Base-by-base conservation (phyloP, 2,113 vertebrate genomes). In the Emydocephalus ijimae region DNA sequence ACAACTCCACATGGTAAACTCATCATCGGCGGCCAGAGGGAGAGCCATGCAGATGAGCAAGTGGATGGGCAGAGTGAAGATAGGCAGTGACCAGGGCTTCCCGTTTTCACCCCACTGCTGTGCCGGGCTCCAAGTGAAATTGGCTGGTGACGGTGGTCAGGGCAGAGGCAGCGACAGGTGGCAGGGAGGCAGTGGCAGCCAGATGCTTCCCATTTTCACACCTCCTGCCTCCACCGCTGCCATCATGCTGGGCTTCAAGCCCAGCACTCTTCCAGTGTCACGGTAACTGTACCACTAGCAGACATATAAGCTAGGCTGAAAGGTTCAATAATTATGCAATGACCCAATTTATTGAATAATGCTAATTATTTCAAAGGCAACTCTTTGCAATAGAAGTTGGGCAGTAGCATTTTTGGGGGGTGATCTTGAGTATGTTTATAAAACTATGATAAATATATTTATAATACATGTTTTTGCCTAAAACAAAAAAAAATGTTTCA, bases 311-410 rank as follows among this genome's bases (percentile, higher is more conserved):
- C 86, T 45, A 88, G 21, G 29, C 23, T 34, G 12, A 88, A 69
- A 23, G 26, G 24, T 43, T 69, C 48, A 54, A 34, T 54, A 88
- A 88, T 26, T 34, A 20, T 34, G 21, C 10, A n/a, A 34, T 50
- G 39, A n/a, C 10, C 5, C 10, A 29, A 92, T 24, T 20, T 45
- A 54, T 57, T 61, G 69, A 43, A 34, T 29, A 86, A 59, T 95
- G 94, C 91, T 94, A 92, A 90, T 95, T 94, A 74, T 74, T 74
- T 74, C 0, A 74, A 34, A 34, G 14, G 15, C n/a, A 74, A 74
- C n/a, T 18, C n/a, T 39, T 74, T 34, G 69, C 15, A 74, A 74
- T 3, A 34, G n/a, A 74, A 74, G 69, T 15, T 34, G n/a, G 5
- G n/a, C n/a, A 74, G n/a, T 8, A 74, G 34, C 2, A 7, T 34